These are phyloP conservation scores for Panagrolaimus sp. DNA, from an alignment of 1,140 invertebrate species.

Conservation along the genomic window DNA sequence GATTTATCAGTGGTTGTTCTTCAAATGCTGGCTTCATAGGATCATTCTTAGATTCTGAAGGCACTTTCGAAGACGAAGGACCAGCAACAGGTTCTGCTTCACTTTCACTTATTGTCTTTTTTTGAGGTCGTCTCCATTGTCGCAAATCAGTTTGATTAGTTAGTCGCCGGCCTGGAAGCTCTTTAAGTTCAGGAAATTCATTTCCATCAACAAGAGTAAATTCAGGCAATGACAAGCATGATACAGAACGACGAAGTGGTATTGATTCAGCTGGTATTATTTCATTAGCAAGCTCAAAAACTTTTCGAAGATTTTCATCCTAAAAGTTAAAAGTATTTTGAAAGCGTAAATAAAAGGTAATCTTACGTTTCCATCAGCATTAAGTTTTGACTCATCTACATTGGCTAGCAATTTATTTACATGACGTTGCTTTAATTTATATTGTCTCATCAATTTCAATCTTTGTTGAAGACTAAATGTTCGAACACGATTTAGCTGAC, in stretches of 20 bases:
- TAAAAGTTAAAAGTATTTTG: background rate
- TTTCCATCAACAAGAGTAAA: slow-evolving; percentile 5
- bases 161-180: background rate
- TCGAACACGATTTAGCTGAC: slow-evolving; percentile 51
- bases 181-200: background rate
- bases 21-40: background rate
- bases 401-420: slow-evolving; percentile 46
- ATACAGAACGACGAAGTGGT: background rate
- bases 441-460: slow-evolving; percentile 53
- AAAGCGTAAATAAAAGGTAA: background rate
- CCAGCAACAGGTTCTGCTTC: no score
- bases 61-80: background rate
- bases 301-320: background rate
- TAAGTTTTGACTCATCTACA: background rate
- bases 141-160: background rate
- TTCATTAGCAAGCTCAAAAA: background rate
- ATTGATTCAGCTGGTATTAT: background rate
- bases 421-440: slow-evolving; percentile 56
- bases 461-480: slow-evolving; percentile 56
- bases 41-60: background rate
- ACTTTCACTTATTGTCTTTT: background rate
- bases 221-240: background rate
- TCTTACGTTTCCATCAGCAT: background rate
- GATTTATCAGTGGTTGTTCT: background rate
- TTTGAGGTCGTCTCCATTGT: background rate